Conservation (phyloP, 2,888 invertebrate species). For the Polia nebulosa region DNA sequence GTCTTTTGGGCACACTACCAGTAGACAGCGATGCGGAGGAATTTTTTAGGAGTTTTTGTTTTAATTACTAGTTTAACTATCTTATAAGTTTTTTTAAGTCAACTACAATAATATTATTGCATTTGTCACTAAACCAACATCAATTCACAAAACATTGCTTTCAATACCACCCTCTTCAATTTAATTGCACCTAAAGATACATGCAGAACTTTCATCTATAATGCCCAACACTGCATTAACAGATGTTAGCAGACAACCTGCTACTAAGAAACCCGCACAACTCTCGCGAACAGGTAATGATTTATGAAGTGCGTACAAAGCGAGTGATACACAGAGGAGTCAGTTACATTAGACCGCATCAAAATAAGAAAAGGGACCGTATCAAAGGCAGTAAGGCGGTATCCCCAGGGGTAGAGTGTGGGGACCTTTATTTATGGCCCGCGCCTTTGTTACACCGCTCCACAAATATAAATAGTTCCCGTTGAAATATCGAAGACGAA, state of each 20-base stretch:
- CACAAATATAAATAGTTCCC: slow-evolving; percentile 90
- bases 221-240: slow-evolving; percentile 13
- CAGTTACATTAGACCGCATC: slow-evolving; percentile 87
- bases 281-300: slow-evolving; percentile 83
- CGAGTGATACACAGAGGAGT: slow-evolving; percentile 82
- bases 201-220: slow-evolving; percentile 3
- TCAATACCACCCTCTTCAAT: background rate
- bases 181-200: background rate
- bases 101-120: too few species aligned
- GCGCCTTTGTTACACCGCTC: slow-evolving; percentile 86
- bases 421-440: slow-evolving; percentile 88
- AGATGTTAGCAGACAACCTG: slow-evolving; percentile 42
- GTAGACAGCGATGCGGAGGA: too few species aligned
- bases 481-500: slow-evolving; percentile 86
- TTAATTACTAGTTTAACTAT: too few species aligned
- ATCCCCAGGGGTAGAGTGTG: slow-evolving; percentile 78
- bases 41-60: too few species aligned
- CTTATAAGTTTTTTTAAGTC: too few species aligned
- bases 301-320: slow-evolving; percentile 85
- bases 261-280: slow-evolving; percentile 57
- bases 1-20: too few species aligned
- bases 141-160: too few species aligned
- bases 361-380: slow-evolving; percentile 89
- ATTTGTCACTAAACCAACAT: background rate
- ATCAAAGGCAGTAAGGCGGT: slow-evolving; percentile 89